Conservation (phyloP, 2,797 vertebrate genomes). For the Hylomyscus alleni region DNA sequence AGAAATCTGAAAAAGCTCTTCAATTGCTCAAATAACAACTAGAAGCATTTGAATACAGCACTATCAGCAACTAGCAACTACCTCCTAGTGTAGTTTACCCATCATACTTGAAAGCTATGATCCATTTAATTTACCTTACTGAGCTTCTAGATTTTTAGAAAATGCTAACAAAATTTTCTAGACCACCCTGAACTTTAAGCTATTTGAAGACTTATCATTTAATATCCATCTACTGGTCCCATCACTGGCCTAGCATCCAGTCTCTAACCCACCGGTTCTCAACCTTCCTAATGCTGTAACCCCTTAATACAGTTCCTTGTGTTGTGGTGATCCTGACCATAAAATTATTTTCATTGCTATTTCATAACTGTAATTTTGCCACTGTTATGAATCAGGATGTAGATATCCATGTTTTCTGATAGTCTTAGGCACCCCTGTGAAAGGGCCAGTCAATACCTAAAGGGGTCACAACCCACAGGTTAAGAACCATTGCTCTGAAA, state of each 20-base stretch:
- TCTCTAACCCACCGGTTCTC: background rate
- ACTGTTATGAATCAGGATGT: background rate
- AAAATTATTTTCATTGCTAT: background rate
- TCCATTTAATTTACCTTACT: background rate
- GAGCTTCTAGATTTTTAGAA: background rate
- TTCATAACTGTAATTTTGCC: background rate
- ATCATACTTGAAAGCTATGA: background rate
- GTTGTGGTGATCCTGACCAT: background rate
- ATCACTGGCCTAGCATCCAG: background rate
- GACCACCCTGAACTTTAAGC: background rate
- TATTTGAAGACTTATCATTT: background rate
- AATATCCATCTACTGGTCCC: background rate
- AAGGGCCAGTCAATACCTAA: background rate
- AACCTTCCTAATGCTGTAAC: background rate
- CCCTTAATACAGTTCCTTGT: background rate
- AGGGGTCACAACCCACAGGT: background rate
- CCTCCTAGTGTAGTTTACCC: background rate
- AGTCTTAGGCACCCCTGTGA: background rate
- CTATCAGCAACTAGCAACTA: too few species aligned
- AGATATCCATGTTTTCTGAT: background rate
- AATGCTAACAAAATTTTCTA: background rate
- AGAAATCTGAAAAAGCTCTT: background rate
- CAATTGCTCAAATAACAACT: background rate
- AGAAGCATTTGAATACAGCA: background rate
- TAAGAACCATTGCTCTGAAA: background rate